Evolutionary conservation across 2,113 vertebrate species (phyloP).

Genomic region (Tychaedon coryphoeus): DNA sequence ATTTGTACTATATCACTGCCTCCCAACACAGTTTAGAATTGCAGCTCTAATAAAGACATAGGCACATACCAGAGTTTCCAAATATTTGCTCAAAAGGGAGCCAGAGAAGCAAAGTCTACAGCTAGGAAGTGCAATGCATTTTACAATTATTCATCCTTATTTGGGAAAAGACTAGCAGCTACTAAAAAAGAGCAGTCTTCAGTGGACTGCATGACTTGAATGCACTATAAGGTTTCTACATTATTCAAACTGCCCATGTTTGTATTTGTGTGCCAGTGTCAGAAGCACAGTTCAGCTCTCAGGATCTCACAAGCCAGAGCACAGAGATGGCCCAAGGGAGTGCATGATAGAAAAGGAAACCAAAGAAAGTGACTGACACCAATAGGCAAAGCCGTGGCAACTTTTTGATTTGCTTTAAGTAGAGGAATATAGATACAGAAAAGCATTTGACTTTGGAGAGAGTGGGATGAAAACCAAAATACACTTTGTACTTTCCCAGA

Average conservation of each 20-base stretch:
- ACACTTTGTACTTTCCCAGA: neutral
- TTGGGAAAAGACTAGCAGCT: neutral
- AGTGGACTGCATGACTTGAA: neutral
- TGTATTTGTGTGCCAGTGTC: neutral
- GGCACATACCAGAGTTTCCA: constrained; percentile 49
- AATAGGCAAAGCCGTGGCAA: neutral
- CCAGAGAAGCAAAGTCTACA: constrained; percentile 20
- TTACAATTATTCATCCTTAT: neutral
- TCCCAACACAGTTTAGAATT: constrained; percentile 20
- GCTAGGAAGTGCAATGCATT: neutral
- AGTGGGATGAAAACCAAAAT: neutral
- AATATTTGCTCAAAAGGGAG: constrained; percentile 61
- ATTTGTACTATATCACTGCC: neutral
- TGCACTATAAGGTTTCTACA: neutral
- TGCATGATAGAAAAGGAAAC: neutral
- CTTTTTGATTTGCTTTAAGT: neutral
- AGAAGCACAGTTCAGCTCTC: neutral
- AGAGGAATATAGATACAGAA: neutral
- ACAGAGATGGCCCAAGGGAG: neutral
- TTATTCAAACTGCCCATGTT: neutral
- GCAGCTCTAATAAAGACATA: constrained; percentile 23
- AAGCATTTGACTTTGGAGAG: neutral
- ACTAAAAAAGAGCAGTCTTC: neutral
- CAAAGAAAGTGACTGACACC: neutral
- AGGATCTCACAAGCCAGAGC: neutral